Conservation (phyloP, 2,113 vertebrate genomes). For the Malurus alboscapulatus region DNA sequence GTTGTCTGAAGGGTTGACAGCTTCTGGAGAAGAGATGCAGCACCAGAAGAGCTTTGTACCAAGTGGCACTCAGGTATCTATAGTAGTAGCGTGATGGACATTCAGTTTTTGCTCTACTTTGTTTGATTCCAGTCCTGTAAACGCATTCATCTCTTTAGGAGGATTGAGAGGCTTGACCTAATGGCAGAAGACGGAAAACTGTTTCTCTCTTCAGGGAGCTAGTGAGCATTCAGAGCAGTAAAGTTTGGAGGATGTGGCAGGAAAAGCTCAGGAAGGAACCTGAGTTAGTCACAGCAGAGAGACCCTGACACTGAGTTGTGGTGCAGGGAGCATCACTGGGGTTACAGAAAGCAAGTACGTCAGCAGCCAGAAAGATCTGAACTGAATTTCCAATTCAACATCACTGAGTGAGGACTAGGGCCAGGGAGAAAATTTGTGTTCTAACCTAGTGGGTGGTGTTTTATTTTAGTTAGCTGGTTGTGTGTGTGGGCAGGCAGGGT, state of each 20-base stretch:
- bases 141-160: neutral
- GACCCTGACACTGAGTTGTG: neutral
- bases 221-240: neutral
- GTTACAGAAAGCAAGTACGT: neutral
- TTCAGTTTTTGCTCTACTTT: neutral
- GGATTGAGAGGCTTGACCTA: neutral
- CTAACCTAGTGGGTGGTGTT: neutral
- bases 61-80: neutral
- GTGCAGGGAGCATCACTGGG: neutral
- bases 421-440: neutral
- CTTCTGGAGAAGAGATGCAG: neutral
- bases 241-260: neutral
- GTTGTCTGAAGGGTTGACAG: neutral
- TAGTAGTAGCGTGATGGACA: neutral
- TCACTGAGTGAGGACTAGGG: neutral
- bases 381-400: neutral
- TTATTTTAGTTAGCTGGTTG: neutral
- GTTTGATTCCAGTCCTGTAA: neutral
- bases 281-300: neutral
- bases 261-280: neutral
- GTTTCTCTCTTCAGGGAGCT: neutral
- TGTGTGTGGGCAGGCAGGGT: neutral
- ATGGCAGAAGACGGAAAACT: neutral
- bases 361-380: neutral
- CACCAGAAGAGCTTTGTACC: neutral